Evolutionary conservation across 1,140 invertebrate species (phyloP).

Genomic region (Drosophila subpulchrella): DNA sequence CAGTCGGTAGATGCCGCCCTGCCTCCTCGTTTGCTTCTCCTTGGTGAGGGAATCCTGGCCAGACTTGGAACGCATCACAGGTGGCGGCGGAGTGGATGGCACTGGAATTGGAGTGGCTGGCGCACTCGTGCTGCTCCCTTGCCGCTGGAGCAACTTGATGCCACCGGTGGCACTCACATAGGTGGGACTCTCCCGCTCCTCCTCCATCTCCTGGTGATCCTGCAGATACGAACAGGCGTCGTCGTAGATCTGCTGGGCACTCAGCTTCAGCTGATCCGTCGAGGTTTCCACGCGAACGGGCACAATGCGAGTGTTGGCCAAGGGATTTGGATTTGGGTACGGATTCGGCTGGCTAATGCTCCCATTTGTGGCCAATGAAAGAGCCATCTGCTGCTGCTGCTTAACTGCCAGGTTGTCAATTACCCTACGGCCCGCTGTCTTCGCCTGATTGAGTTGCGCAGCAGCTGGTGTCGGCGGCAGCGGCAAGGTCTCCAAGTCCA

Average conservation of each 20-base stretch:
- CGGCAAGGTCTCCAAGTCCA: conserved; percentile 67
- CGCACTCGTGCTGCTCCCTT: conserved; percentile 18
- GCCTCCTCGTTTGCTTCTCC: conserved; percentile 36
- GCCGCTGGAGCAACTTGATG: conserved; percentile 72
- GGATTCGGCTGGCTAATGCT: not conserved
- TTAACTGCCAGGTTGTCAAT: conserved; percentile 75
- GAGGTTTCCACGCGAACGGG: conserved; percentile 50
- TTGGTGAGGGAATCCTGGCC: conserved; percentile 15
- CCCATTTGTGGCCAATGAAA: conserved; percentile 52
- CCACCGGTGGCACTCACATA: conserved; percentile 71
- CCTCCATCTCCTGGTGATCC: conserved; percentile 57
- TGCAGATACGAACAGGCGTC: conserved; percentile 74
- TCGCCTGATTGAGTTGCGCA: conserved; percentile 32
- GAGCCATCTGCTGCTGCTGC: conserved; percentile 71
- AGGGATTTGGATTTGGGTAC: not conserved
- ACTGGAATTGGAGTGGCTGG: conserved; percentile 24
- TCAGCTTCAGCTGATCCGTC: conserved; percentile 19
- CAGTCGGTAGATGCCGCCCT: conserved; percentile 49
- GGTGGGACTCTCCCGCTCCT: conserved; percentile 34
- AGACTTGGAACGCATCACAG: conserved; percentile 43
- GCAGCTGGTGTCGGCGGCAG: conserved; percentile 65
- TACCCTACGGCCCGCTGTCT: conserved; percentile 26
- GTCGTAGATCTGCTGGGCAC: conserved; percentile 70
- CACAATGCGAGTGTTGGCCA: conserved; percentile 47
- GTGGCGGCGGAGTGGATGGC: conserved; percentile 29